These are phyloP conservation scores for Rhingia campestris DNA, from an alignment of 2,888 invertebrate species.

Conservation along the genomic window DNA sequence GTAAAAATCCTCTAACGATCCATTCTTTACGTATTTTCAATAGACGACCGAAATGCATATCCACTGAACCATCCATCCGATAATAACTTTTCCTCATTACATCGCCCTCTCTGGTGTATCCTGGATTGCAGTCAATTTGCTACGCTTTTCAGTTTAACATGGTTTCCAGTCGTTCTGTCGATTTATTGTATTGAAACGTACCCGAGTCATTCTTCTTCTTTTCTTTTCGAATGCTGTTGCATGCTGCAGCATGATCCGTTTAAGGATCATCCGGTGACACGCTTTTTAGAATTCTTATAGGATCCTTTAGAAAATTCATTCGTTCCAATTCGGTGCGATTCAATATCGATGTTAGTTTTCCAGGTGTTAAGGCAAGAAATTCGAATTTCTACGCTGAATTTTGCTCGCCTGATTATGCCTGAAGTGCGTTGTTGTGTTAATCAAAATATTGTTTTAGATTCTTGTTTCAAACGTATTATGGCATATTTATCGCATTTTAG, in stretches of 20 bases:
- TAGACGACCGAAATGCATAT: conserved; percentile 48
- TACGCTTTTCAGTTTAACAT: conserved; percentile 60
- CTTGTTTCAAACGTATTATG: too few relatives aligned
- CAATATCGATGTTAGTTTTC: conserved; percentile 70
- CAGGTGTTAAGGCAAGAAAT: conserved; percentile 76
- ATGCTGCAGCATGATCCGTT: conserved; percentile 32
- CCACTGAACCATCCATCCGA: conserved; percentile 47
- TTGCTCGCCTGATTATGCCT: conserved; percentile 56
- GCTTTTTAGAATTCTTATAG: conserved; percentile 53
- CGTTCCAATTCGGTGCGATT: conserved; percentile 72
- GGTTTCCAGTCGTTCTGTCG: conserved; percentile 55
- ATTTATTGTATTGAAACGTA: conserved; percentile 59
- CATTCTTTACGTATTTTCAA: conserved; percentile 41
- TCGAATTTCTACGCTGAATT: conserved; percentile 73
- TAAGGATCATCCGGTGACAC: conserved; percentile 68
- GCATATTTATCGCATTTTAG: too few relatives aligned
- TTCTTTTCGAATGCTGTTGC: conserved; percentile 9
- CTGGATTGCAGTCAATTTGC: conserved; percentile 61
- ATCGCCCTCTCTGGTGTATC: conserved; percentile 13
- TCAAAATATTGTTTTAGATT: conserved; percentile 52
- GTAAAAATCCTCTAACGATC: conserved; percentile 69
- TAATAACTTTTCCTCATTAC: conserved; percentile 47
- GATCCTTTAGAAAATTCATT: conserved; percentile 63
- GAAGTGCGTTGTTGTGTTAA: conserved; percentile 50
- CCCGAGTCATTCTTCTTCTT: conserved; percentile 13